Percentiles rank a stretch among this genome's conserved stretches.
These are phyloP conservation scores for Dilophus febrilis DNA, from an alignment of 2,888 invertebrate genomes.

Conservation along the genomic window DNA sequence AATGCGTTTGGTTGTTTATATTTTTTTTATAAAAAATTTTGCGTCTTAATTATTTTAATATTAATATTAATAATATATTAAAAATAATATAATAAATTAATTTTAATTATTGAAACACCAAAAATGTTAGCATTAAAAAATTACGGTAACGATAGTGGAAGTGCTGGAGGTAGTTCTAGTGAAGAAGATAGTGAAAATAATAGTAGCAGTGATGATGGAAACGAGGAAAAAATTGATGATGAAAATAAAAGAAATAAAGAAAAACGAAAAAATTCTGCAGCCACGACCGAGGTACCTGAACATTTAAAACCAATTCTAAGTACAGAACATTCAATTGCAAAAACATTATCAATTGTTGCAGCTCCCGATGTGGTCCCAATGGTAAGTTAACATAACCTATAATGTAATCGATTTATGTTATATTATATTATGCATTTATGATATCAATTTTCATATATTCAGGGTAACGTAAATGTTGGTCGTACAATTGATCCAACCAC, in stretches of 20 bases:
- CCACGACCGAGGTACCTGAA: constrained; percentile 27
- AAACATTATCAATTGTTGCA: constrained; percentile 52
- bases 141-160: constrained; percentile 56
- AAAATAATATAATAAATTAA: too few relatives aligned
- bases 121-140: constrained; percentile 54
- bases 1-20: too few relatives aligned
- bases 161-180: constrained; percentile 27
- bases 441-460: constrained; percentile 16
- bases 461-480: constrained; percentile 55
- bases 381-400: constrained; percentile 31
- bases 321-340: constrained; percentile 39
- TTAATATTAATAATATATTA: too few relatives aligned
- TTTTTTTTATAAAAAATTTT: too few relatives aligned
- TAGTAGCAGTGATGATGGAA: constrained; percentile 25
- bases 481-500: constrained; percentile 58
- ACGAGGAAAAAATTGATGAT: constrained; percentile 4
- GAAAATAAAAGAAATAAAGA: constrained; percentile 32
- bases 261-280: constrained; percentile 24
- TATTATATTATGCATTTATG: constrained; percentile 1
- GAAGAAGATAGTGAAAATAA: constrained; percentile 14
- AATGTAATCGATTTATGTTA: background rate
- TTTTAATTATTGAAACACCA: too few relatives aligned
- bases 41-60: too few relatives aligned
- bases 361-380: constrained; percentile 72
- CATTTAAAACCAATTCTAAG: constrained; percentile 40